These are phyloP conservation scores for Eciton burchellii DNA, from an alignment of 1,140 invertebrate genomes.

Conservation along the genomic window DNA sequence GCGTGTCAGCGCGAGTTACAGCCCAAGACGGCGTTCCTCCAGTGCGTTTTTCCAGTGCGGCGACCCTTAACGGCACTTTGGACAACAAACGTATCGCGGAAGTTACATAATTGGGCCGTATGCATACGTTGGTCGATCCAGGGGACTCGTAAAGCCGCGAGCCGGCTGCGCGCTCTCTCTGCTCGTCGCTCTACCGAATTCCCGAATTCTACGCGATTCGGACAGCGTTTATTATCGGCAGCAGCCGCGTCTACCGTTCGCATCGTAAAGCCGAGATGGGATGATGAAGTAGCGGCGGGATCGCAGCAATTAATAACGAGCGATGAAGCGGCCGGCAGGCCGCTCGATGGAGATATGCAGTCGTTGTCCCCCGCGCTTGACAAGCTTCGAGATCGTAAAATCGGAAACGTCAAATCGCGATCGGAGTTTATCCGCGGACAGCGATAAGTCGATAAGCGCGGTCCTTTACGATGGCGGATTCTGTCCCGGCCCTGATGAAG, in stretches of 20 bases:
- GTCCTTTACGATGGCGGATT: conserved; percentile 9
- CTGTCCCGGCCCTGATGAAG: background rate
- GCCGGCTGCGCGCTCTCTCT: background rate
- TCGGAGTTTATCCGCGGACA: background rate
- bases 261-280: background rate
- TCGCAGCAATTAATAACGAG: background rate
- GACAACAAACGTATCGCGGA: conserved; percentile 67
- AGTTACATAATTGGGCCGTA: conserved; percentile 80
- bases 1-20: too few relatives aligned
- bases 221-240: background rate
- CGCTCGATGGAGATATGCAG: background rate
- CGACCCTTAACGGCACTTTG: conserved; percentile 51
- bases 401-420: background rate
- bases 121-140: conserved; percentile 72
- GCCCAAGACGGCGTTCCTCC: too few relatives aligned
- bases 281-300: conserved; percentile 27
- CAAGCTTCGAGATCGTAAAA: background rate
- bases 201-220: background rate
- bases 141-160: conserved; percentile 60
- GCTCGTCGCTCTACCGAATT: conserved; percentile 35
- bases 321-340: background rate
- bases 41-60: conserved; percentile 43
- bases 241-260: background rate
- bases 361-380: background rate
- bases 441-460: background rate